Base-by-base conservation (phyloP, 2,797 vertebrate genomes). In the Delichon dasypus region DNA sequence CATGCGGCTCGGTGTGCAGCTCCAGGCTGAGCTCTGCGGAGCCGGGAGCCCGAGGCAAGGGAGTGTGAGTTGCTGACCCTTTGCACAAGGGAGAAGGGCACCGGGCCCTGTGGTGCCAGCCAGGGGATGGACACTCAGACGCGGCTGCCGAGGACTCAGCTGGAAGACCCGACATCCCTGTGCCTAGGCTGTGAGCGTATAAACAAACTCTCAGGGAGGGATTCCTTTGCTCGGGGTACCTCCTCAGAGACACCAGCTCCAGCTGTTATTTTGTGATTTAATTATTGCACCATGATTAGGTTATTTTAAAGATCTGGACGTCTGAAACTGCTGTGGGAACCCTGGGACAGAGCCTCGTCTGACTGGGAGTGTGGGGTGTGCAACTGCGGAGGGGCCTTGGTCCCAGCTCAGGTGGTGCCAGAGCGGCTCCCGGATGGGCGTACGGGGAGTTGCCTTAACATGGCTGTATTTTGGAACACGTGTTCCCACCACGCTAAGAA, bases 401-500 rank as follows among this genome's bases (percentile, higher is more conserved):
- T 61, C 21, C 21, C 54, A 8, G 18, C 22, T 48, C 22, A 14
- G 62, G 32, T 6, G 42, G 6, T 50, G 61, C 16, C 60, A 22
- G 15, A 22, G 40, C 1, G 54, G 40, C 34, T 61, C 34, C 30
- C 7, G 18, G 16, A 21, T 25, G 42, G 48, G 29, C 9, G 16
- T 38, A 10, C 27, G 5, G 42, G 32, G 23, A 25, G 8, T 51
- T 70, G 11, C 11, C 17, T 29, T 38, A 21, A 38, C 13, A 3
- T 0, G 50, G 50, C 36, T 76, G 44, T 30, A 5, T 45, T 60
- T 36, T 38, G 50, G 40, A 29, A 32, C 30, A 9, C 11, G 0
- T 0, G 5, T 44, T 67, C 30, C 25, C 29, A 2, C n/a, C 10
- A 0, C 8, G 42, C 29, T 40, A 7, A 3, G 51, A n/a, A 40